phyloP scores from a whole-genome alignment of 2,888 invertebrate species.

The Eupithecia abbreviata region DNA sequence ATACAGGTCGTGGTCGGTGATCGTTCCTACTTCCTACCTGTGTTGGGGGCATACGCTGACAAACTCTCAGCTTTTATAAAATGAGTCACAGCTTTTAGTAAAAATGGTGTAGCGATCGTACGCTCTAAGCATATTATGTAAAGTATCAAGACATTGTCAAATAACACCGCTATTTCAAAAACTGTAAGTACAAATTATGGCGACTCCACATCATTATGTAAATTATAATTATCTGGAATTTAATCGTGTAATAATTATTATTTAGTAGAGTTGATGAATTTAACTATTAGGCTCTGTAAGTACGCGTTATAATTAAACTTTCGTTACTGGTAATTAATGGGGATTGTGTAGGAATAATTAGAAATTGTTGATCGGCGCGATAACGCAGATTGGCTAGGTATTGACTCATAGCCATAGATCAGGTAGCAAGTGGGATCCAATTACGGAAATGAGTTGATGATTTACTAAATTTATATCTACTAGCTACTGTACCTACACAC shows the following conservation, averaged over 20 bases:
- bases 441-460: slow-evolving; percentile 4
- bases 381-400: slow-evolving; percentile 51
- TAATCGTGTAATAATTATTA: slow-evolving; percentile 55
- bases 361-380: slow-evolving; percentile 70
- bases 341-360: slow-evolving; percentile 75
- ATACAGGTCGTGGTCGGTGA: too few relatives aligned
- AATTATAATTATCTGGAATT: slow-evolving; percentile 31
- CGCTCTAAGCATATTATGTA: too few relatives aligned
- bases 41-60: too few relatives aligned
- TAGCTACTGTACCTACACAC: background rate
- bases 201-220: background rate
- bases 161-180: background rate
- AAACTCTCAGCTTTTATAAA: too few relatives aligned
- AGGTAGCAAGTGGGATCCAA: slow-evolving; percentile 22
- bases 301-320: slow-evolving; percentile 69
- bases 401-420: slow-evolving; percentile 28
- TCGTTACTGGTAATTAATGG: slow-evolving; percentile 71
- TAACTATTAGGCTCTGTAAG: slow-evolving; percentile 53
- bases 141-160: background rate
- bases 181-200: slow-evolving; percentile 4
- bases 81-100: too few relatives aligned
- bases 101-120: too few relatives aligned
- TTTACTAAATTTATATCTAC: background rate
- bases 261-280: slow-evolving; percentile 60
- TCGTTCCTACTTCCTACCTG: too few relatives aligned